Conservation (phyloP, 1,140 invertebrate genomes). For the Bombus breviceps region DNA sequence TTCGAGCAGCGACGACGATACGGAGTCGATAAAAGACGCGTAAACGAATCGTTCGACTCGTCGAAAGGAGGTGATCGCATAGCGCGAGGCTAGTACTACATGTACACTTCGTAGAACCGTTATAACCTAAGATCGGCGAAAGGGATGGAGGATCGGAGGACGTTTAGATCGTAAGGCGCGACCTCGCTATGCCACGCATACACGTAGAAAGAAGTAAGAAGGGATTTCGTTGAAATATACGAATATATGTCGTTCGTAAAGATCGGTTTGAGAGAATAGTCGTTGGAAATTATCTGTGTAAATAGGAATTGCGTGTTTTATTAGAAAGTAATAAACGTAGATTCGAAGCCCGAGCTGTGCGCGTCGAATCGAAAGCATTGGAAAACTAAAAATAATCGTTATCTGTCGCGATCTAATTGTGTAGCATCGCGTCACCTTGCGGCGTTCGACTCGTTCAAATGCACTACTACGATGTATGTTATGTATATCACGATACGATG, state of each 20-base stretch:
- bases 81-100: too few species aligned
- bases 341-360: not conserved
- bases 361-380: not conserved
- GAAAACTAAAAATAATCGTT: not conserved
- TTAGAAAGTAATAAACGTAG: not conserved
- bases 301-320: not conserved
- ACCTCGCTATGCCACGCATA: too few species aligned
- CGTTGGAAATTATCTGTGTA: not conserved
- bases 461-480: not conserved
- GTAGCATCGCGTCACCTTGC: not conserved
- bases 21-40: rapidly evolving
- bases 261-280: rapidly evolving
- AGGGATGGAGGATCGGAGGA: rapidly evolving
- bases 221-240: rapidly evolving
- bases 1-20: too few species aligned
- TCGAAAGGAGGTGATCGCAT: rapidly evolving
- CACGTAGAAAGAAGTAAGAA: rapidly evolving
- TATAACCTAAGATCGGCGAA: too few species aligned
- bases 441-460: not conserved
- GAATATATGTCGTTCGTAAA: too few species aligned
- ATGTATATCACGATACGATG: not conserved
- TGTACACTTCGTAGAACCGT: rapidly evolving
- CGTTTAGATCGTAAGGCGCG: rapidly evolving
- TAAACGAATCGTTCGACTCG: too few species aligned
- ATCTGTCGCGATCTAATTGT: not conserved